Conservation (phyloP, 2,797 vertebrate genomes). For the Ispidina lecontei region DNA sequence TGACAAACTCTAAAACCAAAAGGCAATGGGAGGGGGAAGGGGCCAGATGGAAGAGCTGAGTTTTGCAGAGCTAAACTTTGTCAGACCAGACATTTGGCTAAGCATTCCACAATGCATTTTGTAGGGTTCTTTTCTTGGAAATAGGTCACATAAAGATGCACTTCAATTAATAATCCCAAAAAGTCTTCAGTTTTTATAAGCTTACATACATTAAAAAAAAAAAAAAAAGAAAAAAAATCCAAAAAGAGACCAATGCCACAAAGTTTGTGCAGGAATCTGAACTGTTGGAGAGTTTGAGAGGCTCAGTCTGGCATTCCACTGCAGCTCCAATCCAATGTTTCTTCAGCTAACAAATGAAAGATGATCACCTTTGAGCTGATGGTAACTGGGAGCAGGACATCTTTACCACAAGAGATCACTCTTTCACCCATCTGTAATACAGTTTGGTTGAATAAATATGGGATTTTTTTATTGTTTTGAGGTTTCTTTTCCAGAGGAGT, state of each 20-base stretch:
- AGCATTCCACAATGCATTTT: neutral
- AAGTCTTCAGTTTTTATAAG: neutral
- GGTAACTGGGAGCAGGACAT: neutral
- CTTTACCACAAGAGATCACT: constrained; percentile 2
- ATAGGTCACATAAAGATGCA: neutral
- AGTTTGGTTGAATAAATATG: constrained; percentile 57
- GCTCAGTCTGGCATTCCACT: neutral
- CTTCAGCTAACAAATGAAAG: constrained; percentile 3
- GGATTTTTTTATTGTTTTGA: neutral
- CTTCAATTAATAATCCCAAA: neutral
- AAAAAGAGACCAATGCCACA: neutral
- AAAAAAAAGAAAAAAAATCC: neutral
- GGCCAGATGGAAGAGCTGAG: constrained; percentile 9
- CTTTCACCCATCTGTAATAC: constrained; percentile 37
- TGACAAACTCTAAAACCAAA: constrained; percentile 27
- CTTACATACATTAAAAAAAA: neutral
- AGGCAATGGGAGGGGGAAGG: neutral
- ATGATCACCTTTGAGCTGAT: neutral
- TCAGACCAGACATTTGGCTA: neutral
- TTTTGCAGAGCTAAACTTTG: constrained; percentile 21
- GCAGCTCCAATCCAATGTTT: constrained; percentile 29
- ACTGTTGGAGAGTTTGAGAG: neutral
- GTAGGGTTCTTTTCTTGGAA: neutral
- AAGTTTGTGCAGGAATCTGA: constrained; percentile 19
- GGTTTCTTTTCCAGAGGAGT: constrained; percentile 39